phyloP scores from a whole-genome alignment of 1,140 invertebrate species.

The Antheraea mylitta region DNA sequence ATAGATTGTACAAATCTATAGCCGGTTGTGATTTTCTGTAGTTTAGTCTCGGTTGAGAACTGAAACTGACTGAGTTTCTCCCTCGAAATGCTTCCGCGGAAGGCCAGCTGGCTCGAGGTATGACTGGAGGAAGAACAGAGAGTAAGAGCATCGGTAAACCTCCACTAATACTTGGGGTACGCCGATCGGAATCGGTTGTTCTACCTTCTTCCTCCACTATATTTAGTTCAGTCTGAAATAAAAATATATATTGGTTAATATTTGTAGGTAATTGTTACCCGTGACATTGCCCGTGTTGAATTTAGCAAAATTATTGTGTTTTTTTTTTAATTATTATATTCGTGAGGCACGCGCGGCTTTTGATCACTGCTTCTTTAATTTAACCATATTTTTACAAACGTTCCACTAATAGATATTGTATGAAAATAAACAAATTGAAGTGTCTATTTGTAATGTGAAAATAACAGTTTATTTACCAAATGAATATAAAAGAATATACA shows the following conservation, averaged over 20 bases:
- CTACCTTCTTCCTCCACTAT: slow-evolving; percentile 67
- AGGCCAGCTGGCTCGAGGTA: slow-evolving; percentile 87
- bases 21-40: slow-evolving; percentile 76
- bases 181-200: slow-evolving; percentile 42
- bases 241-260: not conserved
- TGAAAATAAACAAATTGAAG: too few relatives aligned
- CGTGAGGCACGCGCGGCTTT: too few relatives aligned
- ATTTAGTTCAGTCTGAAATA: slow-evolving; percentile 73
- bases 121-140: slow-evolving; percentile 86
- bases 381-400: too few relatives aligned
- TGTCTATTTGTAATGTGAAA: too few relatives aligned
- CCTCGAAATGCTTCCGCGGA: slow-evolving; percentile 81
- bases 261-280: too few relatives aligned
- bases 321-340: too few relatives aligned
- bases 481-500: too few relatives aligned
- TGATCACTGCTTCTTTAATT: too few relatives aligned
- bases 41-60: slow-evolving; percentile 85
- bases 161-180: slow-evolving; percentile 84
- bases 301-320: too few relatives aligned
- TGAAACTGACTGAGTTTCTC: slow-evolving; percentile 80
- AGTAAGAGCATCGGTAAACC: slow-evolving; percentile 84
- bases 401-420: too few relatives aligned
- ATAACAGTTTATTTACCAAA: too few relatives aligned
- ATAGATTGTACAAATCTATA: slow-evolving; percentile 80
- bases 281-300: too few relatives aligned